A percentile compares a stretch with the other conserved stretches of the same genome.
phyloP scores from a whole-genome alignment of 2,113 vertebrate genomes.

The Periophthalmus modestus region DNA sequence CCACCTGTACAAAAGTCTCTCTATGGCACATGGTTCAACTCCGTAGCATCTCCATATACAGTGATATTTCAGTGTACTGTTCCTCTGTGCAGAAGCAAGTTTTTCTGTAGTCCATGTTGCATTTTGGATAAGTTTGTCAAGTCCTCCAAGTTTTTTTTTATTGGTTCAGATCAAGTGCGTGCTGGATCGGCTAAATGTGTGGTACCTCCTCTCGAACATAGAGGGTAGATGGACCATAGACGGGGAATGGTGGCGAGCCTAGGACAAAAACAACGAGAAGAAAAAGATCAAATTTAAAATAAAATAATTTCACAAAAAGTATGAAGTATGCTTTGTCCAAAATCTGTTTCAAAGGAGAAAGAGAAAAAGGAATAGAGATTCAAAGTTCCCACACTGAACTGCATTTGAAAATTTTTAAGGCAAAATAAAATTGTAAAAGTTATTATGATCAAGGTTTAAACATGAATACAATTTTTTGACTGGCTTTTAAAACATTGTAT shows the following conservation, averaged over 20 bases:
- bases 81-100: neutral
- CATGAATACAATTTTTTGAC: no score
- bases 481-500: no score
- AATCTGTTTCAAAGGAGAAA: neutral
- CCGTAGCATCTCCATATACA: no score
- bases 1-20: neutral
- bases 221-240: slow-evolving; percentile 89
- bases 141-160: neutral
- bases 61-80: neutral
- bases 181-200: slow-evolving; percentile 91
- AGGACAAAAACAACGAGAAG: slow-evolving; percentile 12
- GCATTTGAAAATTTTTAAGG: neutral
- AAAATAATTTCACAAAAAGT: neutral
- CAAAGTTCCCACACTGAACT: neutral
- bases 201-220: slow-evolving; percentile 91
- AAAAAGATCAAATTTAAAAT: neutral
- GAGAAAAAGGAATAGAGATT: neutral
- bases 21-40: neutral
- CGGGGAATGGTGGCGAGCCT: slow-evolving; percentile 87
- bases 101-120: neutral
- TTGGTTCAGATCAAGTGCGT: slow-evolving; percentile 88
- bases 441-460: neutral
- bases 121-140: neutral
- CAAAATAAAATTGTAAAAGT: neutral
- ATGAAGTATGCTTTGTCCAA: neutral